A percentile compares a stretch with the other conserved stretches of the same genome.
Evolutionary conservation across 2,113 vertebrate genomes (phyloP).

Genomic region (Myiozetetes cayanensis): DNA sequence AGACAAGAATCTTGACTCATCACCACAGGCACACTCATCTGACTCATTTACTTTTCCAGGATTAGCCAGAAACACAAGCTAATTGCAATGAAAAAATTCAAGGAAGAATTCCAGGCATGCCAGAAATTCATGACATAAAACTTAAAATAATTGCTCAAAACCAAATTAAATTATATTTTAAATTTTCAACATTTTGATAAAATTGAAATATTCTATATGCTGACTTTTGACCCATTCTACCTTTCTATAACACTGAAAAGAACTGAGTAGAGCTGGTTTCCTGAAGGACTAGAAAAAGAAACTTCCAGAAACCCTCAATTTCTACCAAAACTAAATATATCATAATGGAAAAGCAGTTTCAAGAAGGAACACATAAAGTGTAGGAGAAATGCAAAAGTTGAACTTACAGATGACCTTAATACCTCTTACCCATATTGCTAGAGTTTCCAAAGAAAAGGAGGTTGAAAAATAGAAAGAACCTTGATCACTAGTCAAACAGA

Average conservation of each 20-base stretch:
- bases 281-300: neutral
- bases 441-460: neutral
- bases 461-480: neutral
- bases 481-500: neutral
- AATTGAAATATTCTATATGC: neutral
- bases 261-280: neutral
- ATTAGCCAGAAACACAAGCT: neutral
- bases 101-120: neutral
- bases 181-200: neutral
- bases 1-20: constrained; percentile 8
- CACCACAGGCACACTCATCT: neutral
- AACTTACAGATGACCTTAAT: neutral
- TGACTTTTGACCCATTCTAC: neutral
- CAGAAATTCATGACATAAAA: neutral
- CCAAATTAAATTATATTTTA: neutral
- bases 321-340: neutral
- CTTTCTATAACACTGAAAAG: neutral
- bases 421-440: neutral
- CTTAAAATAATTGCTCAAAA: neutral
- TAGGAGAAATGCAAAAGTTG: neutral
- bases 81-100: neutral
- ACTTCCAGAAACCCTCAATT: neutral
- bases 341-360: neutral
- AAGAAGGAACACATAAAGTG: neutral
- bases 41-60: neutral